phyloP scores from a whole-genome alignment of 2,113 vertebrate genomes.

The Romanogobio albipinnatus region DNA sequence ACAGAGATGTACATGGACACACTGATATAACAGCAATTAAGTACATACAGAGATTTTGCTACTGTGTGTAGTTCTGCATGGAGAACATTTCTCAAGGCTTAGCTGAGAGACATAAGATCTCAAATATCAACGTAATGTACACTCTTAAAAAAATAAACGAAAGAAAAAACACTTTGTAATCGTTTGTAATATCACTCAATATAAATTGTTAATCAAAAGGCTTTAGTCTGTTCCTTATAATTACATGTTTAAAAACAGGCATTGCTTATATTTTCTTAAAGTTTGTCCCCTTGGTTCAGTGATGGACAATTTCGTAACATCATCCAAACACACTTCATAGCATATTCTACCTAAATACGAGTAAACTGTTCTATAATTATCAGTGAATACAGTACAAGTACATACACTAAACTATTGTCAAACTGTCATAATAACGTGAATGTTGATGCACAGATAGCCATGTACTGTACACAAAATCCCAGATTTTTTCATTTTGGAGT shows the following conservation, averaged over 20 bases:
- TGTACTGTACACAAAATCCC: not conserved
- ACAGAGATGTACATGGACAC: conserved; percentile 88
- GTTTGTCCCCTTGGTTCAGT: conserved; percentile 77
- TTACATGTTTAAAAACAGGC: conserved; percentile 71
- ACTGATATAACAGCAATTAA: conserved; percentile 57
- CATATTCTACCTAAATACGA: conserved; percentile 24
- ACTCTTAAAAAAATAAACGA: conserved; percentile 28
- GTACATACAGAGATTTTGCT: conserved; percentile 70
- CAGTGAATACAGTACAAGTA: conserved; percentile 23
- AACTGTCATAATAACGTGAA: conserved; percentile 18
- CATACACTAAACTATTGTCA: not conserved
- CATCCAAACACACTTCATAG: conserved; percentile 38
- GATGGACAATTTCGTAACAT: conserved; percentile 58
- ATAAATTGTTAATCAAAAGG: conserved; percentile 41
- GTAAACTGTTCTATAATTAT: conserved; percentile 30
- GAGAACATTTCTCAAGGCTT: conserved; percentile 35
- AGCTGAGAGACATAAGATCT: conserved; percentile 14
- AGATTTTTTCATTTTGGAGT: conserved; percentile 1
- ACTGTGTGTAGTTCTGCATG: conserved; percentile 65
- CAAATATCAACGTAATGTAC: conserved; percentile 40
- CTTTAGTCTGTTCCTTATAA: conserved; percentile 40
- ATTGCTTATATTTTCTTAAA: conserved; percentile 53
- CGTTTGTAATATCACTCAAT: conserved; percentile 28
- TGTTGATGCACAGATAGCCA: not conserved
- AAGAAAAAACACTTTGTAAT: not conserved